Conservation (phyloP, 2,888 invertebrate species). For the Nomada lathburiana region DNA sequence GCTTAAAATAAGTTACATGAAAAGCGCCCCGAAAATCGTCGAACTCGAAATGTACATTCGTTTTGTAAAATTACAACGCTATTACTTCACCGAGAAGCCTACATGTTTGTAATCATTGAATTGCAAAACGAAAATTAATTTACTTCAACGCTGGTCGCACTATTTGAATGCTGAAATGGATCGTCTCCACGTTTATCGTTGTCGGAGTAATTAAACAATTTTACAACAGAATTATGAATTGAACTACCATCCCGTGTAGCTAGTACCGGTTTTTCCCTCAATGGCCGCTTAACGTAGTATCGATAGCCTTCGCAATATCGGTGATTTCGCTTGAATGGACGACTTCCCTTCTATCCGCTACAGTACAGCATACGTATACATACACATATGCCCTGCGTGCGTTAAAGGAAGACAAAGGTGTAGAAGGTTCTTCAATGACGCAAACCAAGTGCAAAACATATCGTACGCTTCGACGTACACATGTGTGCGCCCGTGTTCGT, state of each 20-base stretch:
- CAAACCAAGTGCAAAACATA: background rate
- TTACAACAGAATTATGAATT: background rate
- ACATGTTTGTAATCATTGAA: too few relatives aligned
- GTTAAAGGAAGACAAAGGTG: background rate
- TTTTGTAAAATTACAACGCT: background rate
- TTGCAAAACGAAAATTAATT: too few relatives aligned
- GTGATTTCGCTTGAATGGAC: background rate
- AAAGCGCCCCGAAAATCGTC: background rate
- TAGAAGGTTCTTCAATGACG: background rate
- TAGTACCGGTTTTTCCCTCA: slow-evolving; percentile 10
- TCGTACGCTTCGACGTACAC: slow-evolving; percentile 7
- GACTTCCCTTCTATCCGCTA: background rate
- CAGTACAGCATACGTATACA: background rate
- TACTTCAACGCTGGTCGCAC: too few relatives aligned
- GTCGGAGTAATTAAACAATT: slow-evolving; percentile 2
- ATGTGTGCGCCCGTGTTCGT: background rate
- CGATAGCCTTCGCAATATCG: slow-evolving; percentile 3
- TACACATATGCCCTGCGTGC: too few relatives aligned
- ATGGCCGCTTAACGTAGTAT: background rate
- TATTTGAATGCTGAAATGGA: background rate
- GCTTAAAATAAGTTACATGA: background rate
- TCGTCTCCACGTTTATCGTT: background rate
- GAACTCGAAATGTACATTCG: background rate
- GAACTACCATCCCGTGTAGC: background rate
- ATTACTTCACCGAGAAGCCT: too few relatives aligned